Conservation (phyloP, 2,113 vertebrate species). For the Mugil cephalus region DNA sequence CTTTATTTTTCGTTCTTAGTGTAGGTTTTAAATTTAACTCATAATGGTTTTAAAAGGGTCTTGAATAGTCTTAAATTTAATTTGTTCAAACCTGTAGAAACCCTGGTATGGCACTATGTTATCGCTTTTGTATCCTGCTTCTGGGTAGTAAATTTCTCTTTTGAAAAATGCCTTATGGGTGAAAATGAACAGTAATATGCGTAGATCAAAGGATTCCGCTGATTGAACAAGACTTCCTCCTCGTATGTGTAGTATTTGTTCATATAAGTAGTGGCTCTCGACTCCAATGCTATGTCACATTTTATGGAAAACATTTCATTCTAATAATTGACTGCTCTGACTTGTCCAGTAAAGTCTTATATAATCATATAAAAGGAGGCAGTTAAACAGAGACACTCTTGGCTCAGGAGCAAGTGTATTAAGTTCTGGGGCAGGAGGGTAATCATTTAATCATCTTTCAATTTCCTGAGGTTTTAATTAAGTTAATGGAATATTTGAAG, state of each 20-base stretch:
- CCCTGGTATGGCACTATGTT: too few relatives aligned
- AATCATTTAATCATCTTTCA: constrained; percentile 67
- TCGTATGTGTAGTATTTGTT: constrained; percentile 9
- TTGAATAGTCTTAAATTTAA: too few relatives aligned
- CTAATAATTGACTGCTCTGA: constrained; percentile 29
- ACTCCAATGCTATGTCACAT: constrained; percentile 1
- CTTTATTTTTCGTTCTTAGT: too few relatives aligned
- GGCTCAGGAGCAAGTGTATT: constrained; percentile 34
- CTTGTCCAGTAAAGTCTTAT: constrained; percentile 45
- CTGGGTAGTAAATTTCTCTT: constrained; percentile 5
- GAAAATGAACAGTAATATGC: not conserved
- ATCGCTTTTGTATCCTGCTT: not conserved
- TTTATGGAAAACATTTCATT: constrained; percentile 43
- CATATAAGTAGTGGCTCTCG: constrained; percentile 14
- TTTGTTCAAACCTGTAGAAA: too few relatives aligned
- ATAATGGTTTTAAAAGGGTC: too few relatives aligned
- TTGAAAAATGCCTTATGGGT: not conserved
- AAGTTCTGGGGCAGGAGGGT: constrained; percentile 48
- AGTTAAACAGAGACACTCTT: constrained; percentile 34
- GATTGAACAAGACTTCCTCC: not conserved
- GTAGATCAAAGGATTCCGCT: constrained; percentile 2
- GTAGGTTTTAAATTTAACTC: too few relatives aligned
- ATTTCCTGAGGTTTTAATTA: constrained; percentile 65
- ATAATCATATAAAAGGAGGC: constrained; percentile 39
- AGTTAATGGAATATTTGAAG: constrained; percentile 66